Conservation (phyloP, 1,140 invertebrate genomes). For the Tetragonula clypearis region DNA sequence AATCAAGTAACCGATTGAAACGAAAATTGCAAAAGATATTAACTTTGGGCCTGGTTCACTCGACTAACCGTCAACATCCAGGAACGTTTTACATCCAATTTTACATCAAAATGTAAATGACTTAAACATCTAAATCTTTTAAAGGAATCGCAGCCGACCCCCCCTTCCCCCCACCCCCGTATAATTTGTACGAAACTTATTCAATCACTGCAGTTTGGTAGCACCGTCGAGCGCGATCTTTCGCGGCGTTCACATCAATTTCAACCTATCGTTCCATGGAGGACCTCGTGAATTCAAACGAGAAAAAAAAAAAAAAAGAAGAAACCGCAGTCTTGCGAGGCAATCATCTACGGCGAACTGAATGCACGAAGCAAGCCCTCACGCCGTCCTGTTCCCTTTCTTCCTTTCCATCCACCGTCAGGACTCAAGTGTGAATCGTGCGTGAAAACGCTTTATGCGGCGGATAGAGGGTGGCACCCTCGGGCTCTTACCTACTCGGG, state of each 20-base stretch:
- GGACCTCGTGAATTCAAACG: not conserved
- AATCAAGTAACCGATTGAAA: no score
- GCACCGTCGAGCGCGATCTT: not conserved
- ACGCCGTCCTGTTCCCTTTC: no score
- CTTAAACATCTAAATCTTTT: not conserved
- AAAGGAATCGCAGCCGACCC: not conserved
- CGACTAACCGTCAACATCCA: no score
- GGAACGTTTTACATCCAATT: no score
- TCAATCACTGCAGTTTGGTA: not conserved
- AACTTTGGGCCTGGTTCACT: no score
- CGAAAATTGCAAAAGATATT: no score
- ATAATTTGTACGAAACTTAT: no score
- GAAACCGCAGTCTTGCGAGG: constrained; percentile 18
- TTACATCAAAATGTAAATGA: no score
- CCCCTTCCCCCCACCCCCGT: not conserved
- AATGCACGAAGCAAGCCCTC: not conserved
- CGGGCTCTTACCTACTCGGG: constrained; percentile 11
- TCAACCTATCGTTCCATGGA: not conserved
- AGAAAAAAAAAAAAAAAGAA: constrained; percentile 22
- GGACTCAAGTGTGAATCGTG: constrained; percentile 42
- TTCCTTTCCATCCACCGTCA: not conserved
- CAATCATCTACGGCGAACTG: constrained; percentile 23
- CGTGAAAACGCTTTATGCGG: constrained; percentile 46
- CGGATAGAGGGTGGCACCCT: constrained; percentile 8
- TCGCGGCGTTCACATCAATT: not conserved